phyloP scores from a whole-genome alignment of 2,113 vertebrate species.

The Alligator mississippiensis region DNA sequence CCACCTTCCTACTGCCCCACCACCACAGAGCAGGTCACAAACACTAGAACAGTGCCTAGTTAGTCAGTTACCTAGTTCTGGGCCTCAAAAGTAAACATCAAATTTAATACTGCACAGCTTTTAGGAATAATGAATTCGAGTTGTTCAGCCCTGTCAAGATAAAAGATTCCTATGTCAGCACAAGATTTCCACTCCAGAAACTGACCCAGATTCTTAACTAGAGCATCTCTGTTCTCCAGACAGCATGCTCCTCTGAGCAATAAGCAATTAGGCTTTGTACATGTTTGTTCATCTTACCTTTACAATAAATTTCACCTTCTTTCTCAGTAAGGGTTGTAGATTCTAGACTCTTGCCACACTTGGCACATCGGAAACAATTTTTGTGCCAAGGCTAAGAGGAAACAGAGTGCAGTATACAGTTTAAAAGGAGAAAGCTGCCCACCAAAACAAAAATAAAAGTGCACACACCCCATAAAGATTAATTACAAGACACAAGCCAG shows the following conservation, averaged over 20 bases:
- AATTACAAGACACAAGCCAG: neutral
- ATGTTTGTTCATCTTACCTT: slow-evolving; percentile 83
- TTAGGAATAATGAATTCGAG: neutral
- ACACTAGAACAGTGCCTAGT: too few relatives aligned
- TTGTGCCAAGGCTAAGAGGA: slow-evolving; percentile 91
- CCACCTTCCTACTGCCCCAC: too few relatives aligned
- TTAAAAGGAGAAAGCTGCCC: too few relatives aligned
- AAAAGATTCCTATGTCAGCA: neutral
- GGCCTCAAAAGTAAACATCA: neutral
- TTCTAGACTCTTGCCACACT: slow-evolving; percentile 95
- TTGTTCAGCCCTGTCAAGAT: neutral
- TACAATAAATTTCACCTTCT: slow-evolving; percentile 98
- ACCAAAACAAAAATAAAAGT: neutral
- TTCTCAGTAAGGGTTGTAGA: slow-evolving; percentile 97
- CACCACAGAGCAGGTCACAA: too few relatives aligned
- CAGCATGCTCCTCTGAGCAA: neutral
- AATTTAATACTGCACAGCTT: neutral
- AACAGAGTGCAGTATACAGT: neutral
- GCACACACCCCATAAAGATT: neutral
- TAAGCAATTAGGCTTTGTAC: neutral
- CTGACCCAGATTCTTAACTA: neutral
- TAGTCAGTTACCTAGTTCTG: neutral
- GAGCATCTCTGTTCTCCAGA: neutral
- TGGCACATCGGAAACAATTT: slow-evolving; percentile 97
- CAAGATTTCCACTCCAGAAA: neutral